Percentiles rank a stretch among this genome's conserved stretches.
phyloP scores from a whole-genome alignment of 2,113 vertebrate species.

The Chiloscyllium plagiosum region DNA sequence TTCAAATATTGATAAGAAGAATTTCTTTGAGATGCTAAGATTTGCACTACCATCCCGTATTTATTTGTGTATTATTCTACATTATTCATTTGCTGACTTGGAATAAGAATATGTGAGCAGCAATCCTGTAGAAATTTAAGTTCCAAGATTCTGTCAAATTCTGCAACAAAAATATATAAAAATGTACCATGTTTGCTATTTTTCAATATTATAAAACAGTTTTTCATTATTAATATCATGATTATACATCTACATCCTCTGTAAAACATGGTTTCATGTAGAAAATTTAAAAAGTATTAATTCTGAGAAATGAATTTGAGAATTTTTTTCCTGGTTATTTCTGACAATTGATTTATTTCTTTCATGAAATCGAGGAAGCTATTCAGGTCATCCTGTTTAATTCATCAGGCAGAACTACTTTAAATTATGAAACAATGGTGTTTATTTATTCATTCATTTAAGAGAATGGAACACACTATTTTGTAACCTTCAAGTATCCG shows the following conservation, averaged over 20 bases:
- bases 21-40: slow-evolving; percentile 45
- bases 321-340: slow-evolving; percentile 4
- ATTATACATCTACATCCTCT: neutral
- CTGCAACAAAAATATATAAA: neutral
- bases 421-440: neutral
- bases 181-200: neutral
- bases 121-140: slow-evolving; percentile 33
- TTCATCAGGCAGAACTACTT: neutral
- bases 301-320: neutral
- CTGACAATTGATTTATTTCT: neutral
- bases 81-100: slow-evolving; percentile 43
- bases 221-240: neutral
- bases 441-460: neutral
- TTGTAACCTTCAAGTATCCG: neutral
- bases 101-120: slow-evolving; percentile 41
- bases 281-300: neutral
- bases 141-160: neutral
- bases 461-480: neutral
- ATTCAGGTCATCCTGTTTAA: neutral
- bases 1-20: slow-evolving; percentile 43
- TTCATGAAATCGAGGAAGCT: neutral
- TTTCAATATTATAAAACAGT: neutral
- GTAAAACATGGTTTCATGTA: neutral
- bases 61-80: slow-evolving; percentile 43
- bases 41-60: slow-evolving; percentile 7